Evolutionary conservation across 2,888 invertebrate genomes (phyloP).

Genomic region (Lithophane leautieri): DNA sequence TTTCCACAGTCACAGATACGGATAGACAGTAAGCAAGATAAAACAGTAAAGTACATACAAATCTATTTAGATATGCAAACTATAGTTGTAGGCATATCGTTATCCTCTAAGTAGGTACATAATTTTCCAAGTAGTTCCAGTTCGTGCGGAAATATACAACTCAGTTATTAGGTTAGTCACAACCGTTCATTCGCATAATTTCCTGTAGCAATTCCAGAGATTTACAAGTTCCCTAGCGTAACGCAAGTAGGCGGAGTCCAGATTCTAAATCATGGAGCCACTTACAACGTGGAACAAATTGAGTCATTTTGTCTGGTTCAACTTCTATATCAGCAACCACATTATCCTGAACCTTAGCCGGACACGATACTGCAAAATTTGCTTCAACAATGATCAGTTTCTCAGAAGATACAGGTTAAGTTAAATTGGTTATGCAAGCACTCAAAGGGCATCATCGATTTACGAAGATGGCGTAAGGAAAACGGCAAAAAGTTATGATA

Average conservation of each 20-base stretch:
- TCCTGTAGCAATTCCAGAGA: constrained; percentile 77
- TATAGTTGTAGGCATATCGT: background rate
- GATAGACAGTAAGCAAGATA: constrained; percentile 23
- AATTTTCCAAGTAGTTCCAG: constrained; percentile 38
- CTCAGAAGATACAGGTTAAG: constrained; percentile 41
- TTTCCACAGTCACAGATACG: constrained; percentile 23
- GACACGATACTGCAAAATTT: constrained; percentile 34
- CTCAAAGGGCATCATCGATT: constrained; percentile 61
- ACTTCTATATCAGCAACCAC: constrained; percentile 73
- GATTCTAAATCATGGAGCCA: constrained; percentile 84
- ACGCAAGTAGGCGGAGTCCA: constrained; percentile 78
- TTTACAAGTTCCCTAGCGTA: constrained; percentile 82
- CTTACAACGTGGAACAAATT: constrained; percentile 82
- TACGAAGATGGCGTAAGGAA: constrained; percentile 64
- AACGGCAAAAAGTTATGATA: constrained; percentile 66
- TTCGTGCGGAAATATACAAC: constrained; percentile 57
- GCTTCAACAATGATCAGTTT: constrained; percentile 37
- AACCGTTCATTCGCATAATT: constrained; percentile 77
- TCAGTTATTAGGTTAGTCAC: constrained; percentile 69
- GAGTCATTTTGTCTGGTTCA: constrained; percentile 80
- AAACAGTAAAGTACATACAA: background rate
- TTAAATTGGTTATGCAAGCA: constrained; percentile 53
- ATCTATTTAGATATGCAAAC: constrained; percentile 13
- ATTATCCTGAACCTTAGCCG: constrained; percentile 51
- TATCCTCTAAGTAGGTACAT: constrained; percentile 14